These are phyloP conservation scores for Carassius auratus DNA, from an alignment of 2,113 vertebrate genomes.

Conservation along the genomic window DNA sequence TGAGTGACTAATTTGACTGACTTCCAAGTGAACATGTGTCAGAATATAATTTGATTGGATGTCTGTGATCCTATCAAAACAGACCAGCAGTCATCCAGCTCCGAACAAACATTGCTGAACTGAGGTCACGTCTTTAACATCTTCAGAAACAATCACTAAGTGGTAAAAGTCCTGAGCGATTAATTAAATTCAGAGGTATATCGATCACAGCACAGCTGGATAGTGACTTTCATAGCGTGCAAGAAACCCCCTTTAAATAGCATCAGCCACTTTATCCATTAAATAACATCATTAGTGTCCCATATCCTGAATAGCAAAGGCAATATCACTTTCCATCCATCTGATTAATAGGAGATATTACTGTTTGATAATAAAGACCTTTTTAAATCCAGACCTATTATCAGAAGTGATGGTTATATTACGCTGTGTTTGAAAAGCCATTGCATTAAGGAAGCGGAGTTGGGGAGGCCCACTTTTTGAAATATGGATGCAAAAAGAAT, in stretches of 20 bases:
- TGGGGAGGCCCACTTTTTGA: conserved; percentile 47
- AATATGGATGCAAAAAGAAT: conserved; percentile 56
- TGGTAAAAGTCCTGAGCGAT: background rate
- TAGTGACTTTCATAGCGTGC: conserved; percentile 22
- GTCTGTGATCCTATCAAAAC: background rate
- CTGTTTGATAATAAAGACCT: conserved; percentile 61
- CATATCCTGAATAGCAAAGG: conserved; percentile 38
- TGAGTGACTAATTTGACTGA: background rate
- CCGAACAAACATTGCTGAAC: background rate
- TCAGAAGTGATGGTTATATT: conserved; percentile 64
- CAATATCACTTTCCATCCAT: conserved; percentile 49
- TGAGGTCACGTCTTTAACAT: background rate
- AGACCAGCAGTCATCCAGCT: background rate
- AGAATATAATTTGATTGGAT: background rate
- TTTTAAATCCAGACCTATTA: conserved; percentile 63
- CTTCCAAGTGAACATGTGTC: background rate
- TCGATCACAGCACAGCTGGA: conserved; percentile 32
- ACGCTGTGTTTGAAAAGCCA: conserved; percentile 63
- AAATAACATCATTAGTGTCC: conserved; percentile 61
- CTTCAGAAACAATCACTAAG: background rate
- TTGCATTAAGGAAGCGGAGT: conserved; percentile 56
- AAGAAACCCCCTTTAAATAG: conserved; percentile 48
- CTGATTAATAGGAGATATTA: conserved; percentile 59
- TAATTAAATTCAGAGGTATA: conserved; percentile 21
- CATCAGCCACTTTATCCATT: conserved; percentile 54